A percentile compares a stretch with the other conserved stretches of the same genome.
phyloP scores from a whole-genome alignment of 1,140 invertebrate species.

The Habropoda laboriosa region DNA sequence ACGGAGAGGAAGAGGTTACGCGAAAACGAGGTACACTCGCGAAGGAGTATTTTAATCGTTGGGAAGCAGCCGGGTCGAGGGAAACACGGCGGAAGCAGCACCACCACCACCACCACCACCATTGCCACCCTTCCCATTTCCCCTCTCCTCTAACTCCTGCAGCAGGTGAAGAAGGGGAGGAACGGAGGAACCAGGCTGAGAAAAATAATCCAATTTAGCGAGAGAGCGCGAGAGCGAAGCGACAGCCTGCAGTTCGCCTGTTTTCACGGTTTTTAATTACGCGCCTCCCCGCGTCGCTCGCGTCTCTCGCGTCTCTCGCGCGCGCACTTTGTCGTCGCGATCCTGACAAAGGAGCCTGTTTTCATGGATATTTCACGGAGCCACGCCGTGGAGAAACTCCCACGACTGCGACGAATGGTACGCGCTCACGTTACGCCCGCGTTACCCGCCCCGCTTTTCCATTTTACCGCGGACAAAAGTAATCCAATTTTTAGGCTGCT shows the following conservation, averaged over 20 bases:
- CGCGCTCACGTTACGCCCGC: background rate
- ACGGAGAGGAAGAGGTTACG: background rate
- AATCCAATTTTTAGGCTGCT: conserved; percentile 55
- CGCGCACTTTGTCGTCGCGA: conserved; percentile 61
- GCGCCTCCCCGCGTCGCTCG: conserved; percentile 48
- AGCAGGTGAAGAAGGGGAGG: conserved; percentile 5
- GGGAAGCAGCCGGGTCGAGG: conserved; percentile 30
- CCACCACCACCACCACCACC: too few species aligned
- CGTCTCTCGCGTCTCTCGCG: background rate
- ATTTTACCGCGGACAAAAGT: conserved; percentile 29
- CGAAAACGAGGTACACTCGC: conserved; percentile 33
- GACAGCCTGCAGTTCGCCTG: conserved; percentile 64
- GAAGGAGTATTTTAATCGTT: conserved; percentile 43
- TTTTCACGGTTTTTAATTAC: conserved; percentile 80
- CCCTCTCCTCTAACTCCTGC: background rate
- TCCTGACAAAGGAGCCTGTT: conserved; percentile 69
- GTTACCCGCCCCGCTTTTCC: conserved; percentile 29
- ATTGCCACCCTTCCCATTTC: background rate
- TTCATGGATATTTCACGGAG: conserved; percentile 58
- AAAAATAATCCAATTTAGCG: conserved; percentile 79
- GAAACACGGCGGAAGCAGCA: conserved; percentile 4
- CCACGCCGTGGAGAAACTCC: conserved; percentile 19
- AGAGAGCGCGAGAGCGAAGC: conserved; percentile 52
- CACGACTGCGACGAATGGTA: conserved; percentile 17
- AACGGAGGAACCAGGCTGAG: conserved; percentile 58